These are phyloP conservation scores for Drosophila colorata DNA, from an alignment of 2,888 invertebrate genomes.

Conservation along the genomic window DNA sequence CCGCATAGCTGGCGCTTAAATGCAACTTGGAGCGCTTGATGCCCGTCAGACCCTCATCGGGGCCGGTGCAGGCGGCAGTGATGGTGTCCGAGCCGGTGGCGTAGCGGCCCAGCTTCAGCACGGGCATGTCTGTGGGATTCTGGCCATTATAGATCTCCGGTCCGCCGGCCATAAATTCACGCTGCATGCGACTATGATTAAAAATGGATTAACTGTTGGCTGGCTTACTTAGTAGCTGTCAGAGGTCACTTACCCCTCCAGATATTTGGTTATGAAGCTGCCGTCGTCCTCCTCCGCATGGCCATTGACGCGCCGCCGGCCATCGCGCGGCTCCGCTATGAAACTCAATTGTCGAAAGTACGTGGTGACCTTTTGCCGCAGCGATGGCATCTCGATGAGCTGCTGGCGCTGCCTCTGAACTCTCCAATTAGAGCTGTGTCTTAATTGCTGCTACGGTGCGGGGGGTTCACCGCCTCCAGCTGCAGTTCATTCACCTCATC, in stretches of 20 bases:
- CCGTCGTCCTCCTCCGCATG: conserved; percentile 87
- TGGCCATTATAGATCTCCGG: conserved; percentile 88
- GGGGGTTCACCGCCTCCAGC: conserved; percentile 46
- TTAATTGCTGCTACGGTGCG: conserved; percentile 40
- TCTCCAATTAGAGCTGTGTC: conserved; percentile 43
- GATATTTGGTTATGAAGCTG: conserved; percentile 89
- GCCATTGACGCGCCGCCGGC: conserved; percentile 69
- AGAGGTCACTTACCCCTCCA: conserved; percentile 88
- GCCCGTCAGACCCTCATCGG: conserved; percentile 91
- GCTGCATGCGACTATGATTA: conserved; percentile 83
- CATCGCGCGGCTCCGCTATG: conserved; percentile 87
- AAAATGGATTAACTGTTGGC: background rate
- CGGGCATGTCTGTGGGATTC: conserved; percentile 90
- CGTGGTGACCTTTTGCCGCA: conserved; percentile 89
- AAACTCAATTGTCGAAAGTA: conserved; percentile 91
- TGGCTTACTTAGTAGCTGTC: background rate
- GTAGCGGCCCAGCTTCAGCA: conserved; percentile 86
- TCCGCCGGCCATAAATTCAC: conserved; percentile 79
- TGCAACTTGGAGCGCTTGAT: conserved; percentile 89
- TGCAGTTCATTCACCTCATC: conserved; percentile 64
- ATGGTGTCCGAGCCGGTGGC: conserved; percentile 87
- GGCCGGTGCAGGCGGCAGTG: conserved; percentile 92
- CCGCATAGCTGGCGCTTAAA: conserved; percentile 88
- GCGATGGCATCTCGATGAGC: conserved; percentile 87
- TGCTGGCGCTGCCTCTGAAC: conserved; percentile 31